These are phyloP conservation scores for Eumerus sabulonum DNA, from an alignment of 2,888 invertebrate species.

Conservation along the genomic window DNA sequence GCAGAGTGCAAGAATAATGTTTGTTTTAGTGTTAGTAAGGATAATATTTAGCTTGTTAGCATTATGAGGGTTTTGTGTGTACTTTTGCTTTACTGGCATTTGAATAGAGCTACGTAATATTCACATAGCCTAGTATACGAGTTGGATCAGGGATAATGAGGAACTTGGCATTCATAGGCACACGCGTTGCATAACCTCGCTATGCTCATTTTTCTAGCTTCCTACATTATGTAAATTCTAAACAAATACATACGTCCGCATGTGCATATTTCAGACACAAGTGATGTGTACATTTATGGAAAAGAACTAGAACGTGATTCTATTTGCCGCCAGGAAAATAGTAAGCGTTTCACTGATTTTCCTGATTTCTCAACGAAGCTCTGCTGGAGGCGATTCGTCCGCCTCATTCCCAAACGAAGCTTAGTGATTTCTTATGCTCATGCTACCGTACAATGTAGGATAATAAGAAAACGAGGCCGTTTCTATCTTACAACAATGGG, in stretches of 20 bases:
- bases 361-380: not conserved
- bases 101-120: not conserved
- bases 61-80: constrained; percentile 23
- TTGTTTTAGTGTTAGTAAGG: constrained; percentile 28
- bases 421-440: constrained; percentile 50
- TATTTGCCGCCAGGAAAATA: constrained; percentile 36
- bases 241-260: no score
- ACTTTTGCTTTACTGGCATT: constrained; percentile 1
- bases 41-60: constrained; percentile 44
- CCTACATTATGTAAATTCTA: no score
- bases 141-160: not conserved
- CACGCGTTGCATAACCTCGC: constrained; percentile 2
- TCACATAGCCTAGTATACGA: not conserved
- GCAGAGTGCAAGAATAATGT: constrained; percentile 54
- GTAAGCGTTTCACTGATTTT: constrained; percentile 44
- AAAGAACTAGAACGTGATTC: not conserved
- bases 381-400: not conserved
- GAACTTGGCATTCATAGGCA: constrained; percentile 28
- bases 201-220: no score
- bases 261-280: no score
- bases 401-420: not conserved
- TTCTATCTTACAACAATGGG: constrained; percentile 57
- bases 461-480: constrained; percentile 55
- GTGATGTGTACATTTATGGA: no score
- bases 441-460: constrained; percentile 35